These are phyloP conservation scores for Acrobasis suavella DNA, from an alignment of 2,888 invertebrate species.

Conservation along the genomic window DNA sequence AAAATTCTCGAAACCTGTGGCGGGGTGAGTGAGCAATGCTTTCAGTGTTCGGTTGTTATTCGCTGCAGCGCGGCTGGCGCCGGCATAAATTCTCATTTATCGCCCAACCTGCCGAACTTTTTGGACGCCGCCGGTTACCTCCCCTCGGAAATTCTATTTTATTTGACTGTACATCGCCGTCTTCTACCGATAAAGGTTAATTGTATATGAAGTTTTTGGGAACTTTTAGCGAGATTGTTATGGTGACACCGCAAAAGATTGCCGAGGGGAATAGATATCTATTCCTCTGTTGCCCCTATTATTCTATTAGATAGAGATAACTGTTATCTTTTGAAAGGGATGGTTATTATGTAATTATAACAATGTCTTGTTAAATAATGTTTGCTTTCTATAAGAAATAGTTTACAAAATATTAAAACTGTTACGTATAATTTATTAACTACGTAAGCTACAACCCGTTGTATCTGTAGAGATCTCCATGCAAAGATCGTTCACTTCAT, in stretches of 20 bases:
- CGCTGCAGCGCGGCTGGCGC: constrained; percentile 40
- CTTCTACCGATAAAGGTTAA: constrained; percentile 61
- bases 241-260: constrained; percentile 20
- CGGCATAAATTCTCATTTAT: constrained; percentile 76
- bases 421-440: too few relatives aligned
- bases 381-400: too few relatives aligned
- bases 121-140: constrained; percentile 66
- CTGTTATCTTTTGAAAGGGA: too few relatives aligned
- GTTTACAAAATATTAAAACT: too few relatives aligned
- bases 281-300: too few relatives aligned
- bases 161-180: constrained; percentile 68
- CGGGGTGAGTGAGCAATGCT: constrained; percentile 23
- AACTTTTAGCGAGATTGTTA: constrained; percentile 18
- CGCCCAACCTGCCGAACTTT: constrained; percentile 75
- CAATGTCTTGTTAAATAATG: too few relatives aligned
- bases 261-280: neutral
- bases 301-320: too few relatives aligned
- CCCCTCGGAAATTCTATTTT: constrained; percentile 68
- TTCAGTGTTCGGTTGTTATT: constrained; percentile 23
- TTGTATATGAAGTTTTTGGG: constrained; percentile 35
- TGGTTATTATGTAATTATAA: too few relatives aligned
- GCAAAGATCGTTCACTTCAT: too few relatives aligned
- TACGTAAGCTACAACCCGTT: too few relatives aligned
- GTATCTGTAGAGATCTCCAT: too few relatives aligned
- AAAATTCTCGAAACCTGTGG: constrained; percentile 17